Conservation (phyloP, 2,113 vertebrate species). For the Balaenoptera acutorostrata region DNA sequence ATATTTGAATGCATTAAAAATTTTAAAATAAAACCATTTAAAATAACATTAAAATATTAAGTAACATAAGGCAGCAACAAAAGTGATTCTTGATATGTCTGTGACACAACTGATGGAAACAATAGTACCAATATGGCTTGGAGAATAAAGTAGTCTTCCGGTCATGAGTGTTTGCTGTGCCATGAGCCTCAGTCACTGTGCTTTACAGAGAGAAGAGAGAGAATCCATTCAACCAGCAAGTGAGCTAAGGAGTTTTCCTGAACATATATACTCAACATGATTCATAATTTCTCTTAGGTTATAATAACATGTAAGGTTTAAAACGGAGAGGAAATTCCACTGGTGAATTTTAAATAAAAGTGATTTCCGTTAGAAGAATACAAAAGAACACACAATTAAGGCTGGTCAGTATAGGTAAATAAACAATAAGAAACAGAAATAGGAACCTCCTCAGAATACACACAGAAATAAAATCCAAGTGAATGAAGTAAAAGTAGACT, state of each 20-base stretch:
- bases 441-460: neutral
- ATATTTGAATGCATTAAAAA: neutral
- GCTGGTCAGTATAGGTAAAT: neutral
- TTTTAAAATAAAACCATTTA: neutral
- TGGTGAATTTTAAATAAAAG: neutral
- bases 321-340: neutral
- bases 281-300: neutral
- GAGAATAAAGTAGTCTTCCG: neutral
- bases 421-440: neutral
- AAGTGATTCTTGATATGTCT: neutral
- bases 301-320: neutral
- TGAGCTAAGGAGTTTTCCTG: neutral
- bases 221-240: neutral
- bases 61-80: neutral
- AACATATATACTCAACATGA: neutral
- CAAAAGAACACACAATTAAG: neutral
- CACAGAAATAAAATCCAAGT: neutral
- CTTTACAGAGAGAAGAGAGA: neutral
- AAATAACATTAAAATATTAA: neutral
- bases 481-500: neutral
- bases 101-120: neutral
- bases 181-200: neutral
- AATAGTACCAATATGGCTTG: neutral
- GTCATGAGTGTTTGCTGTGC: neutral
- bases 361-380: neutral